Conservation (phyloP, 2,113 vertebrate genomes). For the Enhydra lutris region DNA sequence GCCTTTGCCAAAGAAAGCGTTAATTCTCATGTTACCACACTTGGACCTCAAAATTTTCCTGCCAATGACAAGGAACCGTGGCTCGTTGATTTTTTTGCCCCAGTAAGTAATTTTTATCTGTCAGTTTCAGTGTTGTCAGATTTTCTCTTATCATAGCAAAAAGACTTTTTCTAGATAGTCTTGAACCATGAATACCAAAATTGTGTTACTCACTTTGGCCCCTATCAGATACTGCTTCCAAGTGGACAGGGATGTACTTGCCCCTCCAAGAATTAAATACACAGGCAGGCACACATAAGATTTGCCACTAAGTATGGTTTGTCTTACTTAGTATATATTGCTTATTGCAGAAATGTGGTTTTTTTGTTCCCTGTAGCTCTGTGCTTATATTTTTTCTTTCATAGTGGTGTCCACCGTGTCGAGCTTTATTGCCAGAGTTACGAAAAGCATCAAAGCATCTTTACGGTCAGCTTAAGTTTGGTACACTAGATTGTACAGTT, state of each 20-base stretch:
- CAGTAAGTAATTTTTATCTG: slow-evolving; percentile 84
- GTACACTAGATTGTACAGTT: slow-evolving; percentile 96
- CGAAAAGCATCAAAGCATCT: slow-evolving; percentile 96
- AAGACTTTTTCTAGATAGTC: not conserved
- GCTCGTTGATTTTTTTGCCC: slow-evolving; percentile 99
- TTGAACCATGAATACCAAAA: not conserved
- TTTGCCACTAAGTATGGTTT: not conserved
- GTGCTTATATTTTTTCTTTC: slow-evolving; percentile 47
- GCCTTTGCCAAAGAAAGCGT: slow-evolving; percentile 97
- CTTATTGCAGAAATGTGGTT: not conserved
- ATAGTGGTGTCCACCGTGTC: slow-evolving; percentile 98
- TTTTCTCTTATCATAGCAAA: not conserved
- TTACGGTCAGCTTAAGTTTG: slow-evolving; percentile 94
- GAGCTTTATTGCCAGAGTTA: slow-evolving; percentile 94
- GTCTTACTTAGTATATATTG: not conserved
- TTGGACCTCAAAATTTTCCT: slow-evolving; percentile 96
- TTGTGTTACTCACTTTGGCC: not conserved
- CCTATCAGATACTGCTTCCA: not conserved
- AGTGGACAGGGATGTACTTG: not conserved
- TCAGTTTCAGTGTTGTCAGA: not conserved
- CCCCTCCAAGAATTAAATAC: not conserved
- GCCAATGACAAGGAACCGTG: slow-evolving; percentile 93
- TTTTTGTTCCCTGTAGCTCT: not conserved
- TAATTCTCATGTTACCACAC: slow-evolving; percentile 92
- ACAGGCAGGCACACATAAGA: not conserved